A percentile compares a stretch with the other conserved stretches of the same genome.
These are phyloP conservation scores for Sympetrum striolatum DNA, from an alignment of 2,888 invertebrate genomes.

Conservation along the genomic window DNA sequence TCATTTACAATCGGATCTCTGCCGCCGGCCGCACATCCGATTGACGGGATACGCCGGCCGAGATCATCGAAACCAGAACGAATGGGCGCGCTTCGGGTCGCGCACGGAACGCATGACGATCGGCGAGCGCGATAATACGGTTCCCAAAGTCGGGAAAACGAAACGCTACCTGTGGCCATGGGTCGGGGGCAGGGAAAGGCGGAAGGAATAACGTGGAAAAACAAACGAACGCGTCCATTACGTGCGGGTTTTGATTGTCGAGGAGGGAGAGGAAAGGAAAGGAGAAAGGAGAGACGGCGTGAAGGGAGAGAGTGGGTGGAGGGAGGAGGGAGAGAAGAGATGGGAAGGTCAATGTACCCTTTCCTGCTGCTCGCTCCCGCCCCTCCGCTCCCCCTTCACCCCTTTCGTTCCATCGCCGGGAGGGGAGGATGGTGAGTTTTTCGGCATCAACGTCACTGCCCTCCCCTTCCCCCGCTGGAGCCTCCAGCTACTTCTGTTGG, in stretches of 20 bases:
- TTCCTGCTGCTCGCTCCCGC: constrained; percentile 13
- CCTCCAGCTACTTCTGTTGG: constrained; percentile 12
- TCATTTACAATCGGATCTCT: too few species aligned
- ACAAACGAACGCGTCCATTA: background rate
- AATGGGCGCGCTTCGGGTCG: too few species aligned
- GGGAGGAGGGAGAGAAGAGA: background rate
- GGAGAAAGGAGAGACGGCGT: background rate
- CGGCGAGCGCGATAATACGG: too few species aligned
- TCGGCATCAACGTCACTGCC: constrained; percentile 34
- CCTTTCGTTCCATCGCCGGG: background rate
- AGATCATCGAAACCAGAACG: too few species aligned
- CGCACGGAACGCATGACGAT: too few species aligned
- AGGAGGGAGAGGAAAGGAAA: background rate
- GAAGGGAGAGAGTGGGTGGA: background rate
- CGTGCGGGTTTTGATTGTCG: background rate
- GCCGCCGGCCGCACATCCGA: too few species aligned
- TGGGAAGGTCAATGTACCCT: constrained; percentile 35
- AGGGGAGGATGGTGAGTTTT: constrained; percentile 26
- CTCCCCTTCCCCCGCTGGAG: background rate
- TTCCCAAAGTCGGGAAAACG: too few species aligned
- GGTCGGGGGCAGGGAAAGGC: too few species aligned
- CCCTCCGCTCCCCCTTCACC: background rate
- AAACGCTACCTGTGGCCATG: too few species aligned
- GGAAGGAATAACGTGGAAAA: too few species aligned
- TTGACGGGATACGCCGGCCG: too few species aligned